Evolutionary conservation across 2,113 vertebrate genomes (phyloP).

Genomic region (Struthio camelus): DNA sequence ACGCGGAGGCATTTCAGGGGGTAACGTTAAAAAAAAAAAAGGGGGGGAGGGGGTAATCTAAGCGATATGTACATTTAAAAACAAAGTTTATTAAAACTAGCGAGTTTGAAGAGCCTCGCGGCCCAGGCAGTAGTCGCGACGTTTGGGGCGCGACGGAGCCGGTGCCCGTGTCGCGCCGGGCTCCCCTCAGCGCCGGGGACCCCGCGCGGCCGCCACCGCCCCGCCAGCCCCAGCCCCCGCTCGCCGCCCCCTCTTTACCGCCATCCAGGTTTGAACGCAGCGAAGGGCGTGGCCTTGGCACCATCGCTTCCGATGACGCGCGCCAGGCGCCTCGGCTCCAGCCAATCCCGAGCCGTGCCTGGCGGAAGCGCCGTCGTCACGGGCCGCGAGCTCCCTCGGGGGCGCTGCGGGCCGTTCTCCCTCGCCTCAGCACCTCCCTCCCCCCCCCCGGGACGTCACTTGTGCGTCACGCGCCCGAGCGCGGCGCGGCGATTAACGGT

Average conservation of each 20-base stretch:
- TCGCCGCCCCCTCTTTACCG: neutral
- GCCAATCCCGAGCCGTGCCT: neutral
- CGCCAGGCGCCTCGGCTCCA: rapidly evolving
- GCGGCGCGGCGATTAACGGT: neutral
- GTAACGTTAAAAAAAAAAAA: neutral
- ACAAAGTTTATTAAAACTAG: neutral
- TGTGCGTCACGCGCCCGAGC: too few species aligned
- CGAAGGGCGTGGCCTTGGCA: rapidly evolving
- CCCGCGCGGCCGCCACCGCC: neutral
- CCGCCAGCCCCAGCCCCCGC: neutral
- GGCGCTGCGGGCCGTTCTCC: neutral
- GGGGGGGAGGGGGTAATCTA: rapidly evolving
- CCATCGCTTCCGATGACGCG: rapidly evolving
- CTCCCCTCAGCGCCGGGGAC: neutral
- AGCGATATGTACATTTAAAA: rapidly evolving
- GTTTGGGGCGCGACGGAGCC: neutral
- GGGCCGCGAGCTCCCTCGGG: rapidly evolving
- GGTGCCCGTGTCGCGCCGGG: neutral
- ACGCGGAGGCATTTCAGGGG: neutral
- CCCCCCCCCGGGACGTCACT: neutral
- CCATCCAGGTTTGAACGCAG: slow-evolving; percentile 47
- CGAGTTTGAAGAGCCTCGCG: neutral
- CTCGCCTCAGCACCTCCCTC: neutral
- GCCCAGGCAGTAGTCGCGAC: neutral
- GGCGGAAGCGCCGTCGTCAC: rapidly evolving